phyloP scores from a whole-genome alignment of 2,113 vertebrate species.

The Forbesichthys papilliferus region DNA sequence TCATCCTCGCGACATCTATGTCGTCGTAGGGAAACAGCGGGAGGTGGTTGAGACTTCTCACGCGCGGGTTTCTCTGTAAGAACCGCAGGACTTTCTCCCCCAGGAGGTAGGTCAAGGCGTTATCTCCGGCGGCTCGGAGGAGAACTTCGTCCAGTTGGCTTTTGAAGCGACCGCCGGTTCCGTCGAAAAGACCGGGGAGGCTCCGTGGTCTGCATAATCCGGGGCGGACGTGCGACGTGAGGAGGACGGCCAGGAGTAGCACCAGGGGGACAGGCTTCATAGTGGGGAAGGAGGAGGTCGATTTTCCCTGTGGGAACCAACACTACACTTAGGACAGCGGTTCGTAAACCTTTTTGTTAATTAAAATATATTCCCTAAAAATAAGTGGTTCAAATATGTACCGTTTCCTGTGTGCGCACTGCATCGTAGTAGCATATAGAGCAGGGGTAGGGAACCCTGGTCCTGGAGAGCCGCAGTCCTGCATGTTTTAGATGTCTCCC shows the following conservation, averaged over 20 bases:
- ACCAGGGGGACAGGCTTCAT: constrained; percentile 75
- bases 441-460: too few relatives aligned
- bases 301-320: constrained; percentile 25
- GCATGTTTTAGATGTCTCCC: too few relatives aligned
- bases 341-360: not conserved
- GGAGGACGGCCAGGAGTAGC: constrained; percentile 73
- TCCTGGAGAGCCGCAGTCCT: too few relatives aligned
- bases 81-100: constrained; percentile 59
- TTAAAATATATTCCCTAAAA: too few relatives aligned
- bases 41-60: constrained; percentile 23
- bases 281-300: constrained; percentile 23
- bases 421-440: too few relatives aligned
- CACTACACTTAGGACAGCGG: not conserved
- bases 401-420: too few relatives aligned
- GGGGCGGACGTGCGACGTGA: constrained; percentile 64
- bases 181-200: constrained; percentile 56
- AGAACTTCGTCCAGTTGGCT: constrained; percentile 63
- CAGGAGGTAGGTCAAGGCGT: constrained; percentile 59
- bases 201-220: constrained; percentile 66
- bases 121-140: constrained; percentile 57
- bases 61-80: constrained; percentile 53
- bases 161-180: constrained; percentile 51
- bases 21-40: constrained; percentile 40
- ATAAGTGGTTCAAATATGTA: too few relatives aligned
- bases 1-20: constrained; percentile 26